These are phyloP conservation scores for Connochaetes taurinus DNA, from an alignment of 2,113 vertebrate species.

Conservation along the genomic window DNA sequence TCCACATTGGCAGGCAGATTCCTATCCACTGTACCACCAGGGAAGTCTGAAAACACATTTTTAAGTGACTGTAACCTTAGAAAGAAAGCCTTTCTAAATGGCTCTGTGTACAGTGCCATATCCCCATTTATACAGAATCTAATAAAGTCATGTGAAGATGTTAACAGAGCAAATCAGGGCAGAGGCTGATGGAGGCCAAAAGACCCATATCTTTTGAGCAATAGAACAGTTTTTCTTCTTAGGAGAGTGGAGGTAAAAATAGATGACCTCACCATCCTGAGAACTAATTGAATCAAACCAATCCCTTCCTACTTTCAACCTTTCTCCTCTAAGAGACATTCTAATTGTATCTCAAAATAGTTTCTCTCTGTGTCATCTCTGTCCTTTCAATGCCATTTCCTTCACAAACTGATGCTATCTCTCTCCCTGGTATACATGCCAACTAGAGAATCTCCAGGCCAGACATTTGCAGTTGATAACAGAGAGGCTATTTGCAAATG, in stretches of 20 bases:
- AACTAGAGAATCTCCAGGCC: neutral
- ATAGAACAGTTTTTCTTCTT: constrained; percentile 9
- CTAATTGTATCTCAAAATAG: constrained; percentile 40
- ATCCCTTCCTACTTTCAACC: constrained; percentile 21
- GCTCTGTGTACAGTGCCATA: neutral
- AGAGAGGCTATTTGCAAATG: neutral
- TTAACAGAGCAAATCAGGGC: neutral
- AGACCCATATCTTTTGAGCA: neutral
- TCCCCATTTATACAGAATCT: neutral
- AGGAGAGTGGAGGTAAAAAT: constrained; percentile 34
- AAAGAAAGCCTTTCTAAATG: neutral
- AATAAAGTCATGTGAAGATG: neutral
- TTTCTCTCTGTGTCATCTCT: neutral
- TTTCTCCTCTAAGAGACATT: constrained; percentile 33
- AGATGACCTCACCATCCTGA: constrained; percentile 1
- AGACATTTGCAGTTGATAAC: neutral
- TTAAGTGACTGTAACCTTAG: neutral
- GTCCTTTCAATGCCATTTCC: neutral
- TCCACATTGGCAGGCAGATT: neutral
- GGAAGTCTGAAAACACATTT: neutral
- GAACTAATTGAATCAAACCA: constrained; percentile 51
- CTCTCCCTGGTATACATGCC: neutral
- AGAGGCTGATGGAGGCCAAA: neutral
- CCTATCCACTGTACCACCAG: neutral
- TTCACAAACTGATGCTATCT: neutral